These are phyloP conservation scores for Salmo trutta DNA, from an alignment of 2,797 vertebrate species.

Conservation along the genomic window DNA sequence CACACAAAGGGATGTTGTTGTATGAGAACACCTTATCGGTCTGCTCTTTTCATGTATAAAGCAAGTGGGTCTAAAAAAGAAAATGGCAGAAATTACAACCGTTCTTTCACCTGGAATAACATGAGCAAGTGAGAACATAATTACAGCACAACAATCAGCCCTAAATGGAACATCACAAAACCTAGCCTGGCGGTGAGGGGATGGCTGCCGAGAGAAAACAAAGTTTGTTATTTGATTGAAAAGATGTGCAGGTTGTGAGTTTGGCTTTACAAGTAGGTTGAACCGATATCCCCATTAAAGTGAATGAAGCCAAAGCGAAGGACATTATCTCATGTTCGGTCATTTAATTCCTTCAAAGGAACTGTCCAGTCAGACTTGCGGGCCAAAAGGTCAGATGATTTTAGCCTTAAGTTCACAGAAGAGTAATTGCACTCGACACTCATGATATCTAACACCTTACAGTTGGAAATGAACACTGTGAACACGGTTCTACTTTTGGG, in stretches of 20 bases:
- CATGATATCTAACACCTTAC: not conserved
- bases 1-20: not conserved
- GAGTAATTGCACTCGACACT: not conserved
- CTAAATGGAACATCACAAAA: slow-evolving; percentile 12
- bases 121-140: slow-evolving; percentile 31
- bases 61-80: slow-evolving; percentile 19
- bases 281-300: slow-evolving; percentile 20
- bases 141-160: slow-evolving; percentile 38
- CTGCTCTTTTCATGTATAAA: slow-evolving; percentile 31
- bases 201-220: not conserved
- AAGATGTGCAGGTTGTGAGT: not conserved
- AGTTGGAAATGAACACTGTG: slow-evolving; percentile 2
- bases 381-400: not conserved
- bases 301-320: slow-evolving; percentile 8
- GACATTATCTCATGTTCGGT: not conserved
- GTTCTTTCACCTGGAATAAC: slow-evolving; percentile 40
- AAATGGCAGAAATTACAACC: slow-evolving; percentile 29
- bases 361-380: slow-evolving; percentile 3
- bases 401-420: slow-evolving; percentile 6
- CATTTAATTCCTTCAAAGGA: slow-evolving; percentile 14
- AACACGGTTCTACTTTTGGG: not conserved
- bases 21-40: slow-evolving; percentile 18
- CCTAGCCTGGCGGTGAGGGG: not conserved
- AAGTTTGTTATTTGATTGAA: not conserved
- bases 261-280: slow-evolving; percentile 6